Base-by-base conservation (phyloP, 2,888 invertebrate species). In the Morpho helenor region DNA sequence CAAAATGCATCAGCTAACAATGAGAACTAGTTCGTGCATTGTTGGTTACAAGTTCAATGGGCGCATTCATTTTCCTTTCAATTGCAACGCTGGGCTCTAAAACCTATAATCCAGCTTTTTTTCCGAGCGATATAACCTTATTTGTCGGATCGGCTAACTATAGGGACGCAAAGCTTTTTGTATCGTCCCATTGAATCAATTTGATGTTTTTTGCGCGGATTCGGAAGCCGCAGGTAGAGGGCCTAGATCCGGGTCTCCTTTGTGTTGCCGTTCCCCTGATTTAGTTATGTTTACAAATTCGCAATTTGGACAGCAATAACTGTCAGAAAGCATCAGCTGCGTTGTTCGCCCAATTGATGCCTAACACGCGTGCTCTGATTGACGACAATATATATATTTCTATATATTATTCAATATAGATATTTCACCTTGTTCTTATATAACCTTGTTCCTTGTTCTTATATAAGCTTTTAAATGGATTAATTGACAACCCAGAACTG, bases 221-320 rank as follows among this genome's bases (percentile, higher is more conserved):
- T 89, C 89, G 89, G 89, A 90, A 90, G 88, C 88, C 87, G 84
- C 89, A 89, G 90, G 89, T 89, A 89, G 84, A 82, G 77, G 70
- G 75, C 75, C 82, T 83, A 87, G 88, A 89, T 89, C 89, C 90
- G 89, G 86, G 84, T 78, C 70, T 61, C 73, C 75, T 79, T 88
- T 87, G 82, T 82, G 74, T 72, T 70, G 59, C 76, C 72, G 77
- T 85, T 81, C 75, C 80, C 77, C 68, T 76, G 76, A 79, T 77
- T 79, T 74, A 74, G 77, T 80, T 79, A 84, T 88, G 85, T 89
- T 90, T 88, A 84, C 87, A 84, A 85, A 83, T 85, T 82, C 74
- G 77, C 80, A 83, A 88, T 87, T 87, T 84, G 77, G 74, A 69
- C 74, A 79, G 83, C 78, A 84, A 87, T 86, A 84, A 84, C 82